These are phyloP conservation scores for Hoplodrina ambigua DNA, from an alignment of 2,888 invertebrate species.

Conservation along the genomic window DNA sequence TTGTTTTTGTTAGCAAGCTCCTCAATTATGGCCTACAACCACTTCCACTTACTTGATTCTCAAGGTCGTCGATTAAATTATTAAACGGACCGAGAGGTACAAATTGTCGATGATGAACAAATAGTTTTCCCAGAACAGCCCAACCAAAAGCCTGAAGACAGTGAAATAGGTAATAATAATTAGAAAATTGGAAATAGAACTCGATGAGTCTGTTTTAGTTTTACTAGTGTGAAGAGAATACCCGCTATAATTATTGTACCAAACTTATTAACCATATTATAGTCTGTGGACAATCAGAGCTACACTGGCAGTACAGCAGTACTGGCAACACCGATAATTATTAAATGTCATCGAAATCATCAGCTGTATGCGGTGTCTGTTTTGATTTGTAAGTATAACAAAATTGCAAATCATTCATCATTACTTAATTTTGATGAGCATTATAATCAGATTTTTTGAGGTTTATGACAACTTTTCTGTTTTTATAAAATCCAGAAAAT, in stretches of 20 bases:
- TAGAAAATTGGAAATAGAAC: no score
- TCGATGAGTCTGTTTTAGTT: no score
- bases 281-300: no score
- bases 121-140: not conserved
- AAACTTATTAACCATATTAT: no score
- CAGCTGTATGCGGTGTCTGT: slow-evolving; percentile 43
- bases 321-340: slow-evolving; percentile 3
- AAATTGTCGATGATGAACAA: not conserved
- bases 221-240: no score
- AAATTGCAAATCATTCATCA: slow-evolving; percentile 55
- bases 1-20: slow-evolving; percentile 4
- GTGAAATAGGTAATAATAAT: no score
- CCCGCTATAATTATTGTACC: no score
- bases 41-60: slow-evolving; percentile 13
- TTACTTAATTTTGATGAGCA: slow-evolving; percentile 20
- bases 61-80: slow-evolving; percentile 17
- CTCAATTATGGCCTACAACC: not conserved
- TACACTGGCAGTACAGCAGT: no score
- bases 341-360: slow-evolving; percentile 1
- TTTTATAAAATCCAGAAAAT: slow-evolving; percentile 1
- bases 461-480: not conserved
- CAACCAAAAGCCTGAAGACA: no score
- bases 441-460: slow-evolving; percentile 1
- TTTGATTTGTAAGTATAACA: slow-evolving; percentile 57
- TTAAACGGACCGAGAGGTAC: not conserved